These are phyloP conservation scores for Merops nubicus DNA, from an alignment of 2,113 vertebrate species.

Conservation along the genomic window DNA sequence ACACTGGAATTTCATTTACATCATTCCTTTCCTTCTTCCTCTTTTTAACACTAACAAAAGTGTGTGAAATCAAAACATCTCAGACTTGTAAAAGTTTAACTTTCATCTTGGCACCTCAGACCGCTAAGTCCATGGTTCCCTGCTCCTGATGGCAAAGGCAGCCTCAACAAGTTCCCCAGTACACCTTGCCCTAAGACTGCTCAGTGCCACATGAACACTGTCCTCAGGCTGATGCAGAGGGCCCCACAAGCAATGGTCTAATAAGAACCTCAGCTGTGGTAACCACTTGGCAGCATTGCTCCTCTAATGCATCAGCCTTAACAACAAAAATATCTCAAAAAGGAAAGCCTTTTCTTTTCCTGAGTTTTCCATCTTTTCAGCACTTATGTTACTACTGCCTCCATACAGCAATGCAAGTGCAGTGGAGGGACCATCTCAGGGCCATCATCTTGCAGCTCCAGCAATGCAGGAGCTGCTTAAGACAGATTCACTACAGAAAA, in stretches of 20 bases:
- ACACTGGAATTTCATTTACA: background rate
- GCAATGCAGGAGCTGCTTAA: background rate
- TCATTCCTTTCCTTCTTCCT: background rate
- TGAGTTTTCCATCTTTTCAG: background rate
- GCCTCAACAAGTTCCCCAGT: background rate
- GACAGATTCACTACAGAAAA: background rate
- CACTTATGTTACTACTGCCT: background rate
- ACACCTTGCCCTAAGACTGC: background rate
- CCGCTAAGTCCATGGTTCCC: background rate
- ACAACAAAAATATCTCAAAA: background rate
- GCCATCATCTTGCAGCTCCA: background rate
- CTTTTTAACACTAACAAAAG: background rate
- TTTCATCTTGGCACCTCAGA: background rate
- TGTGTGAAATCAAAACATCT: background rate
- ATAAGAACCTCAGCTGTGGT: background rate
- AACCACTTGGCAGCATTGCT: background rate
- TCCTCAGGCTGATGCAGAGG: background rate
- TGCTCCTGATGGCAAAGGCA: rapidly evolving
- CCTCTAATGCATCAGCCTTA: background rate
- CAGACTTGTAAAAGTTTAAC: background rate
- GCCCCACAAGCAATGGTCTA: background rate
- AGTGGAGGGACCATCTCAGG: background rate
- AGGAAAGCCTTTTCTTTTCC: background rate
- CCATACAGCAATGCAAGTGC: background rate
- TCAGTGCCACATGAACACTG: background rate